Conservation (phyloP, 1,140 invertebrate genomes). For the Diprion similis region DNA sequence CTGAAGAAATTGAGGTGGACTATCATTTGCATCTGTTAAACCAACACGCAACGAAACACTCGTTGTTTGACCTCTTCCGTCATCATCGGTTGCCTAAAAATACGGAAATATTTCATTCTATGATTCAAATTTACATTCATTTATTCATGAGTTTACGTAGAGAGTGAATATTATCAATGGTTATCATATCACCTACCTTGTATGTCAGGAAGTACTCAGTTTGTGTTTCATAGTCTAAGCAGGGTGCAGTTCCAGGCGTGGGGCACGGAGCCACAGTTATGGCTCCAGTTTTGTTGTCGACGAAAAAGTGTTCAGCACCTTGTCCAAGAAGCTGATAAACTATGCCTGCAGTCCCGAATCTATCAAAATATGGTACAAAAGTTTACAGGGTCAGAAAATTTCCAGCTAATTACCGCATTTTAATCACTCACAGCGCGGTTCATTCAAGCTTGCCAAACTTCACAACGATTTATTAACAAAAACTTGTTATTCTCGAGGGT, state of each 20-base stretch:
- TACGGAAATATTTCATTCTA: slow-evolving; percentile 18
- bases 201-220: slow-evolving; percentile 85
- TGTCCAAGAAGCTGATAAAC: slow-evolving; percentile 85
- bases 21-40: slow-evolving; percentile 87
- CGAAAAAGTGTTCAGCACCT: slow-evolving; percentile 82
- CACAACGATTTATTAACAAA: not conserved
- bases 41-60: slow-evolving; percentile 81
- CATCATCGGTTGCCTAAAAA: slow-evolving; percentile 81
- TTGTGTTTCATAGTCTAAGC: slow-evolving; percentile 87
- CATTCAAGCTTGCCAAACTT: not conserved
- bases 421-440: slow-evolving; percentile 9
- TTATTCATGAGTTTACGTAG: not conserved
- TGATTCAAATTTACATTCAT: not conserved
- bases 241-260: slow-evolving; percentile 68
- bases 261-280: slow-evolving; percentile 83
- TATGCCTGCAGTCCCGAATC: slow-evolving; percentile 80
- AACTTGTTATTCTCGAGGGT: not conserved
- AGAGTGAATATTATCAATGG: too few species aligned
- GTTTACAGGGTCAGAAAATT: not conserved
- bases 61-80: slow-evolving; percentile 77
- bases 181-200: slow-evolving; percentile 65
- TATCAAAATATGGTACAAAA: slow-evolving; percentile 33
- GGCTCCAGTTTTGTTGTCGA: slow-evolving; percentile 80
- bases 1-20: slow-evolving; percentile 78
- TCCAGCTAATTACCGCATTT: slow-evolving; percentile 6